Evolutionary conservation across 2,888 invertebrate genomes (phyloP).

Genomic region (Notodonta ziczac): DNA sequence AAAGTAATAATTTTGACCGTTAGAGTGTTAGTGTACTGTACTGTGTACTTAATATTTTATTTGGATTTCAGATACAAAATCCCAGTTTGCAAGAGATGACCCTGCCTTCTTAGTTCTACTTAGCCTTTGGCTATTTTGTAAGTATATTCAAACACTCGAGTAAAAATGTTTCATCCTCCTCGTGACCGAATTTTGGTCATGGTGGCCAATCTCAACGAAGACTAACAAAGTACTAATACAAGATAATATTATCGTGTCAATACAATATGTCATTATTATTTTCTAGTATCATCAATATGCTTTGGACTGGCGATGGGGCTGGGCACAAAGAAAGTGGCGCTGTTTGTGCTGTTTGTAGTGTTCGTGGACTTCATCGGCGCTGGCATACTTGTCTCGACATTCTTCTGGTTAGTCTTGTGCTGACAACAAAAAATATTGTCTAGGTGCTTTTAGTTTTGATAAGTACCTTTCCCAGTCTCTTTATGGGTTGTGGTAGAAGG

Average conservation of each 20-base stretch:
- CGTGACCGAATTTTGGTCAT: too few relatives aligned
- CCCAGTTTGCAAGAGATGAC: constrained; percentile 99
- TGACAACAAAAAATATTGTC: neutral
- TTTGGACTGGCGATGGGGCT: constrained; percentile 92
- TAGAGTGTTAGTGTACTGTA: too few relatives aligned
- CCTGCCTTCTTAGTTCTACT: constrained; percentile 98
- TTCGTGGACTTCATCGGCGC: constrained; percentile 97
- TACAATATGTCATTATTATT: neutral
- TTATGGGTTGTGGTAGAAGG: too few relatives aligned
- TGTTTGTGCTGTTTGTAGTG: constrained; percentile 95
- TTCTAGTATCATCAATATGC: constrained; percentile 94
- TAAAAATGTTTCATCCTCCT: too few relatives aligned
- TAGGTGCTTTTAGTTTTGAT: too few relatives aligned
- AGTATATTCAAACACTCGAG: constrained; percentile 50
- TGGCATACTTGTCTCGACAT: constrained; percentile 93
- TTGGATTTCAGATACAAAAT: constrained; percentile 93
- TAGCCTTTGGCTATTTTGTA: constrained; percentile 92
- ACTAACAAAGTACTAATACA: too few relatives aligned
- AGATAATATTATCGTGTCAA: too few relatives aligned
- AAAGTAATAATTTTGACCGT: too few relatives aligned
- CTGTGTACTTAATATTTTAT: neutral
- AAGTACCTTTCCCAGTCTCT: too few relatives aligned
- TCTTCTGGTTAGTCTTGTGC: constrained; percentile 90
- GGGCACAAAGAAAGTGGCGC: constrained; percentile 87
- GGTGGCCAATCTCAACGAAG: too few relatives aligned